A percentile compares a stretch with the other conserved stretches of the same genome.
Evolutionary conservation across 1,140 invertebrate species (phyloP).

Genomic region (Brachionus asplanchnoidis): DNA sequence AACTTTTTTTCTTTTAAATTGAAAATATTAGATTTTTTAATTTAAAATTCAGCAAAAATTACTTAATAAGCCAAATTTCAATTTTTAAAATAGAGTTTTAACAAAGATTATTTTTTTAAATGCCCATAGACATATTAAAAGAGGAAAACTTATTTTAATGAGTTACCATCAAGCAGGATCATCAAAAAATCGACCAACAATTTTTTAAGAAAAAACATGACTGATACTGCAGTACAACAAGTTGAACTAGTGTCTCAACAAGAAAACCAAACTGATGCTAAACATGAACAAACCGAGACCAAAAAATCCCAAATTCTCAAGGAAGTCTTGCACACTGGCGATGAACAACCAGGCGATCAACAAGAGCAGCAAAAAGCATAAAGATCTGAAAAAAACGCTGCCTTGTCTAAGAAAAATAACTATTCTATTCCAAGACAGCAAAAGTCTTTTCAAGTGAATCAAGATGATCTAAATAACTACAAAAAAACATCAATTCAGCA

Average conservation of each 20-base stretch:
- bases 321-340: neutral
- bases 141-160: too few relatives aligned
- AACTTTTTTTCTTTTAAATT: neutral
- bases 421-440: neutral
- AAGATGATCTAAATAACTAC: neutral
- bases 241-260: neutral
- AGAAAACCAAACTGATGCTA: neutral
- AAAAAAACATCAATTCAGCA: neutral
- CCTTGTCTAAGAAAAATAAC: neutral
- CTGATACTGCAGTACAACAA: neutral
- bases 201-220: neutral
- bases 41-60: neutral
- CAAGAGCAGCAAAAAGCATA: neutral
- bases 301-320: neutral
- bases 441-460: neutral
- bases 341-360: neutral
- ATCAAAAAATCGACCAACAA: constrained; percentile 17
- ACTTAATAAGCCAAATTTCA: neutral
- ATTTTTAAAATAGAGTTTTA: neutral
- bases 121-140: too few relatives aligned
- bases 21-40: too few relatives aligned
- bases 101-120: neutral
- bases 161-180: neutral
- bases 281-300: neutral
- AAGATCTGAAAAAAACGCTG: neutral